Conservation (phyloP, 2,888 invertebrate genomes). For the Lottia gigantea region DNA sequence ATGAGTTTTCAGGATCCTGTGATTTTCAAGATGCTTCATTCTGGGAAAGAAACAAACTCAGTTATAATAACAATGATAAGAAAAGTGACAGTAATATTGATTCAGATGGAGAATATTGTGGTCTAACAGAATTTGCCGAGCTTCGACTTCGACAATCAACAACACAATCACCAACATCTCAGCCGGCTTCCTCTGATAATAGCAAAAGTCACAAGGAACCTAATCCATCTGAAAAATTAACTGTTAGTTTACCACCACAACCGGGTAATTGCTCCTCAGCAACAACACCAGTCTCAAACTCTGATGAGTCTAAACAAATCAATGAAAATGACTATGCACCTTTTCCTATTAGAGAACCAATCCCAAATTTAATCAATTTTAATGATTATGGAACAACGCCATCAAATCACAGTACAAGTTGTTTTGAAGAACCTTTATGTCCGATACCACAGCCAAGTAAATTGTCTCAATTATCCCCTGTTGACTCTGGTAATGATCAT, state of each 20-base stretch:
- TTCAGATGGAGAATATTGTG: slow-evolving; percentile 25
- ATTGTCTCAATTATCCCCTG: neutral
- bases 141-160: neutral
- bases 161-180: neutral
- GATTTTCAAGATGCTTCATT: slow-evolving; percentile 27
- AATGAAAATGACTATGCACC: neutral
- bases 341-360: neutral
- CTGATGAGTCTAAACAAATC: neutral
- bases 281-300: neutral
- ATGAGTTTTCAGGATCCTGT: slow-evolving; percentile 22
- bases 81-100: slow-evolving; percentile 2
- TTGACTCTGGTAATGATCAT: no score
- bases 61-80: neutral
- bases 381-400: neutral
- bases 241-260: neutral
- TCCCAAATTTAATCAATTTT: neutral
- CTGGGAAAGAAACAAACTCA: slow-evolving; percentile 24
- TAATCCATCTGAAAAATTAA: neutral
- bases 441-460: neutral
- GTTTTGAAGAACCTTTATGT: neutral
- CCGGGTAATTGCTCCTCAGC: neutral
- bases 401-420: neutral
- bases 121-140: slow-evolving; percentile 7
- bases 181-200: neutral
- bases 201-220: neutral